Base-by-base conservation (phyloP, 2,113 vertebrate genomes). In the Poeciliopsis prolifica region DNA sequence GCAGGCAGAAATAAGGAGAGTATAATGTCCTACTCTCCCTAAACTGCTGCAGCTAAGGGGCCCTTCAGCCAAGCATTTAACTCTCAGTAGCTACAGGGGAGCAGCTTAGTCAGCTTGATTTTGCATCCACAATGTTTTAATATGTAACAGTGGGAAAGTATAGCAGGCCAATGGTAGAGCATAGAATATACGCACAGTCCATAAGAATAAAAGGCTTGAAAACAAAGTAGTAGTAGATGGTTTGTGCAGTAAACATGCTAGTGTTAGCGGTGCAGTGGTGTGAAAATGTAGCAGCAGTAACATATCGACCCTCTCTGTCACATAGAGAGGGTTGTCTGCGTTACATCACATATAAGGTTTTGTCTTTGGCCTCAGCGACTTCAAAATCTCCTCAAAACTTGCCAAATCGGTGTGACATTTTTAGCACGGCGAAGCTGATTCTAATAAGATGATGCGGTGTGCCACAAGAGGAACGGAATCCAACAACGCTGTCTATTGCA, bases 101-200 rank as follows among this genome's bases (percentile, higher is more conserved):
- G 61, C 77, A 61, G 70, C 75, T 74, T 75, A 68, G 80, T 80
- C 78, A 84, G 65, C 83, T 73, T 31, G 30, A 69, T 77, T 87
- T 78, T 76, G 42, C 48, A 48, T 68, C 62, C 37, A 67, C 51
- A 28, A 73, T 51, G 71, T 33, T 22, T 81, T 77, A 79, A 84
- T 61, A 61, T 85, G 63, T 73, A 77, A 62, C 35, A 65, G 40
- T 61, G 14, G 40, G 61, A 68, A 69, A 70, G 70, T 28, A 42
- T 65, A 58, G 51, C 63, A 63, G 70, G 48, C n/a, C 7, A 0
- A 42, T 60, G 44, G 31, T 44, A 51, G 8, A 80, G 76, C 78
- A 77, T 5, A 67, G 65, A 72, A 74, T 17, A 64, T 22, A 51
- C n/a, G 37, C 19, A 30, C 51, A 74, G 61, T 28, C 63, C 60